phyloP scores from a whole-genome alignment of 2,888 invertebrate species.

The Cheilosia vernalis region DNA sequence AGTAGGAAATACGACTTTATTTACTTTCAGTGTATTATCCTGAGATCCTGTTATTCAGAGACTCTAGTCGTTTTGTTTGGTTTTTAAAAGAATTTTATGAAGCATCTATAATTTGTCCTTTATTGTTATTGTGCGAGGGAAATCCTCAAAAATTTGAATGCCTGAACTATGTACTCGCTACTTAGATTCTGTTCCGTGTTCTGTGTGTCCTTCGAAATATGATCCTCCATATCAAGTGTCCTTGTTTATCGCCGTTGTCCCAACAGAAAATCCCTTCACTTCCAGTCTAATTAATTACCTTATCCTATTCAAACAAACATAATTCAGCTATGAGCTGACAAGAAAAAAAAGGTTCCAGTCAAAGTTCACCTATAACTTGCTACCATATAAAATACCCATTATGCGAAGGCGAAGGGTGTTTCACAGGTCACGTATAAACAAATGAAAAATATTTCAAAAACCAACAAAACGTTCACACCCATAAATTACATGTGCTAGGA shows the following conservation, averaged over 20 bases:
- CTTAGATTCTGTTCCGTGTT: neutral
- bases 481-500: constrained; percentile 69
- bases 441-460: constrained; percentile 66
- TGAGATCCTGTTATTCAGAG: constrained; percentile 28
- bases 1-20: constrained; percentile 51
- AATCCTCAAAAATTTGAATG: constrained; percentile 20
- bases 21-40: constrained; percentile 58
- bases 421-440: constrained; percentile 73
- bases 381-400: constrained; percentile 63
- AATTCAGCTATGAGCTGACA: constrained; percentile 44
- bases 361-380: constrained; percentile 60
- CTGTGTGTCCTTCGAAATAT: neutral
- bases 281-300: constrained; percentile 63
- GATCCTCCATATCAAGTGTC: too few relatives aligned
- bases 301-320: constrained; percentile 65
- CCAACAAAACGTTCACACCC: constrained; percentile 66
- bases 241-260: constrained; percentile 18
- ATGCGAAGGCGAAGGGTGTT: constrained; percentile 61
- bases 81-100: constrained; percentile 46
- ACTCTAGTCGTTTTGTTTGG: neutral
- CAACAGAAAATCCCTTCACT: constrained; percentile 43
- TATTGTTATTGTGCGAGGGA: constrained; percentile 18
- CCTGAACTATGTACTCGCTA: neutral
- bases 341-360: constrained; percentile 25
- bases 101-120: constrained; percentile 50